Base-by-base conservation (phyloP, 2,797 vertebrate species). In the Decapterus maruadsi region DNA sequence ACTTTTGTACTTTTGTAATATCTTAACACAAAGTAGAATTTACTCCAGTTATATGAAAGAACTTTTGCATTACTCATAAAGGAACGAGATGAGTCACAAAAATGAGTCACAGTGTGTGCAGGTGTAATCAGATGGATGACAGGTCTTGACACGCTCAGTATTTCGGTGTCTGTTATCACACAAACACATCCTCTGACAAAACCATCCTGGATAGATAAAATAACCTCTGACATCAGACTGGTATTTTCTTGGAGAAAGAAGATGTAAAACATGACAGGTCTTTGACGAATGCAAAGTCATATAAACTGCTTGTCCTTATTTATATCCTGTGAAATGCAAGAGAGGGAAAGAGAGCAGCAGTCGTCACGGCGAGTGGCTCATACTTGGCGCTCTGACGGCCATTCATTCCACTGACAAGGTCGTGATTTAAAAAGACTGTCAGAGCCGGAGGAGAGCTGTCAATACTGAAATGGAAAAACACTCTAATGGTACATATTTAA, bases 401-500 rank as follows among this genome's bases (percentile, higher is more conserved):
- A 45, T 64, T 69, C 29, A 56, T 66, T 66, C 56, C 7, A 4
- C 51, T 68, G 40, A 60, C 38, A 63, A 19, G 50, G 38, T 46
- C 40, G 38, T 57, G 12, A 67, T 55, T 74, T 67, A 2, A 29
- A 58, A 70, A 53, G n/a, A 68, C 14, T 22, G 26, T 45, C 59
- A 8, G 11, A 54, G 68, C 53, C 53, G 6, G 54, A 63, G 63
- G 55, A 75, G 38, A 59, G 36, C 45, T 64, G 73, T 75, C 80
- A 77, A 54, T 69, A 59, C 36, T 57, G 36, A 40, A 68, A 77
- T 68, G 57, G 46, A 74, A 72, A 71, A 78, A 54, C 26, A 38
- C 19, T 78, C 3, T 69, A 68, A 83, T 78, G 61, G 64, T 19
- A 36, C 53, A 36, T 42, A 26, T 68, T 55, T 53, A 56, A 71